Evolutionary conservation across 2,888 invertebrate genomes (phyloP).

Genomic region (Tenthredo amoena): DNA sequence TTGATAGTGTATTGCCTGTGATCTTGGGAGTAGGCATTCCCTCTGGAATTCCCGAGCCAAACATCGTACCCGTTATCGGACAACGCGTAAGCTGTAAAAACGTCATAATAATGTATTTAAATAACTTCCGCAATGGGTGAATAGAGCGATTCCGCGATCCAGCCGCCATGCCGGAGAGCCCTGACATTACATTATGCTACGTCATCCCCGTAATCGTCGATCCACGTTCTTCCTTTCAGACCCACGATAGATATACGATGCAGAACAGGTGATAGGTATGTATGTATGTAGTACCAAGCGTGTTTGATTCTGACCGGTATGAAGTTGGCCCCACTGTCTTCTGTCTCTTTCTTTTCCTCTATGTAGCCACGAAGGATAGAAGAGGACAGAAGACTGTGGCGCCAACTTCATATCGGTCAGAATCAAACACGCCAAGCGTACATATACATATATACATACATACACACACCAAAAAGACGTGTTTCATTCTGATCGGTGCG

Average conservation of each 20-base stretch:
- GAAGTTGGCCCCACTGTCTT: no score
- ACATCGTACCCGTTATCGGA: slow-evolving; percentile 74
- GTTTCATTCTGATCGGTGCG: no score
- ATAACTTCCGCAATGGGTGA: neutral
- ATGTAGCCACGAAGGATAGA: no score
- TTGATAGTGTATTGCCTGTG: slow-evolving; percentile 71
- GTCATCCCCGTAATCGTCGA: neutral
- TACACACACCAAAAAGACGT: no score
- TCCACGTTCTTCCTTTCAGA: neutral
- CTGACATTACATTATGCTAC: neutral
- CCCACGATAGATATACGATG: neutral
- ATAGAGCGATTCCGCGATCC: neutral
- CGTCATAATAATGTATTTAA: slow-evolving; percentile 8
- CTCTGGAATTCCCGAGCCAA: slow-evolving; percentile 74
- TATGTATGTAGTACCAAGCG: no score
- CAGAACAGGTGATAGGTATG: neutral
- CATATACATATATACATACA: no score
- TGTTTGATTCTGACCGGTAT: no score
- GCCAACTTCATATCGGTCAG: no score
- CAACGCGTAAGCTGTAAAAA: slow-evolving; percentile 69
- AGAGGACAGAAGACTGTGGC: no score
- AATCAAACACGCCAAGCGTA: no score
- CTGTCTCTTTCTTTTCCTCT: no score
- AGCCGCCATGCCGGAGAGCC: neutral
- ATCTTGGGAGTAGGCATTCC: slow-evolving; percentile 73